Conservation (phyloP, 1,140 invertebrate genomes). For the Sycophila sp. region DNA sequence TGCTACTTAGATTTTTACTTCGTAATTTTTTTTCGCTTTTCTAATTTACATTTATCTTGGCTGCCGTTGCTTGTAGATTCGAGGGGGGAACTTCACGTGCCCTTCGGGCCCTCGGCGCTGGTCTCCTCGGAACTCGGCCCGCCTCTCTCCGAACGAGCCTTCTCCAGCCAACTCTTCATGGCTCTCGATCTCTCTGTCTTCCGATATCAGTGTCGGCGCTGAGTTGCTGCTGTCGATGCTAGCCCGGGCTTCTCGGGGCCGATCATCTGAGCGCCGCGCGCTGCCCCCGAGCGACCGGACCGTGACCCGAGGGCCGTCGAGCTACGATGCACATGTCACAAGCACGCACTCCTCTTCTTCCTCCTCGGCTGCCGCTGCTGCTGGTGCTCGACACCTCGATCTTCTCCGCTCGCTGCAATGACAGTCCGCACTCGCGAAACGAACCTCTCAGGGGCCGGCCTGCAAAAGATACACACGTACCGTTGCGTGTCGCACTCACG, state of each 20-base stretch:
- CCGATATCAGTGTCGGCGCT: neutral
- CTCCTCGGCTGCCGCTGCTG: neutral
- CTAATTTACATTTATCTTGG: neutral
- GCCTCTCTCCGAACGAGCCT: neutral
- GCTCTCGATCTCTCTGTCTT: neutral
- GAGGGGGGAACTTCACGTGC: no score
- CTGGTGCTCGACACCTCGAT: neutral
- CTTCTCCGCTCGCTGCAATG: neutral
- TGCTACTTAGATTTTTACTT: no score
- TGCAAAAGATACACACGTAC: neutral
- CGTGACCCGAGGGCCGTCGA: neutral
- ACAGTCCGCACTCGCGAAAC: neutral
- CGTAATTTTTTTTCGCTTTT: no score
- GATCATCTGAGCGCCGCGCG: neutral
- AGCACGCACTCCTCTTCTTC: constrained; percentile 5
- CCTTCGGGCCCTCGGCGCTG: neutral
- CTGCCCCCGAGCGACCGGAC: neutral
- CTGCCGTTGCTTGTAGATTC: neutral
- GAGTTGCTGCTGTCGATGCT: neutral
- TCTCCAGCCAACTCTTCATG: neutral
- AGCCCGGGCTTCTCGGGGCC: neutral
- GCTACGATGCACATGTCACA: constrained; percentile 18
- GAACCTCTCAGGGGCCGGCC: neutral
- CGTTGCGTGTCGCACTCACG: neutral
- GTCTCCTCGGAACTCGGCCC: no score